phyloP scores from a whole-genome alignment of 1,140 invertebrate species.

The Macrobrachium nipponense region DNA sequence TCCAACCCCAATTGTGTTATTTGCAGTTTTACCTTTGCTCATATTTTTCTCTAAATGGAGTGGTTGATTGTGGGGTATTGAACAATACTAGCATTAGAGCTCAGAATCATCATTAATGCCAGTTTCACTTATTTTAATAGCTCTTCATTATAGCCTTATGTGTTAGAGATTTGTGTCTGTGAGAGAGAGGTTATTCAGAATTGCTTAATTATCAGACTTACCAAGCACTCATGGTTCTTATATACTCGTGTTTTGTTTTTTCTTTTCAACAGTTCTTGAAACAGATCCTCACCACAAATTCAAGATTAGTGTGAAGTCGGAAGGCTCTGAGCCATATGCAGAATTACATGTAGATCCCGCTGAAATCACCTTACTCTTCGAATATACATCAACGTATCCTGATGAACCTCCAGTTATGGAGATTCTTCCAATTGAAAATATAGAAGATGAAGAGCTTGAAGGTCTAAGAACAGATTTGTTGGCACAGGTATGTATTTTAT shows the following conservation, averaged over 20 bases:
- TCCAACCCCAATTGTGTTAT: no score
- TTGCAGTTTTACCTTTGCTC: no score
- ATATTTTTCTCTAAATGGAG: no score
- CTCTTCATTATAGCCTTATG: no score
- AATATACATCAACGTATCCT: slow-evolving; percentile 88
- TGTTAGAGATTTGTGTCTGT: no score
- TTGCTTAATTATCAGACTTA: not conserved
- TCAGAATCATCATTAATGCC: not conserved
- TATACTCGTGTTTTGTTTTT: slow-evolving; percentile 4
- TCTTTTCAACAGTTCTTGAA: slow-evolving; percentile 82
- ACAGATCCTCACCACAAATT: slow-evolving; percentile 77
- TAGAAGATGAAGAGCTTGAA: slow-evolving; percentile 72
- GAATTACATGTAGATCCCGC: slow-evolving; percentile 46
- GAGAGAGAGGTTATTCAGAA: no score
- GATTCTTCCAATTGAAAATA: slow-evolving; percentile 83
- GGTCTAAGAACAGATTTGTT: slow-evolving; percentile 78
- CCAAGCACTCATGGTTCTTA: not conserved
- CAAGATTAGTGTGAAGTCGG: slow-evolving; percentile 75
- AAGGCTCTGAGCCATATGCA: slow-evolving; percentile 51
- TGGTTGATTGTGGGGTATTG: no score
- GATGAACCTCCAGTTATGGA: slow-evolving; percentile 86
- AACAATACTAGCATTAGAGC: no score
- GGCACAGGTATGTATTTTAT: slow-evolving; percentile 73
- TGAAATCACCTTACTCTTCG: slow-evolving; percentile 72
- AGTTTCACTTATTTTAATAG: no score